These are phyloP conservation scores for Asbolus verrucosus DNA, from an alignment of 1,140 invertebrate genomes.

Conservation along the genomic window DNA sequence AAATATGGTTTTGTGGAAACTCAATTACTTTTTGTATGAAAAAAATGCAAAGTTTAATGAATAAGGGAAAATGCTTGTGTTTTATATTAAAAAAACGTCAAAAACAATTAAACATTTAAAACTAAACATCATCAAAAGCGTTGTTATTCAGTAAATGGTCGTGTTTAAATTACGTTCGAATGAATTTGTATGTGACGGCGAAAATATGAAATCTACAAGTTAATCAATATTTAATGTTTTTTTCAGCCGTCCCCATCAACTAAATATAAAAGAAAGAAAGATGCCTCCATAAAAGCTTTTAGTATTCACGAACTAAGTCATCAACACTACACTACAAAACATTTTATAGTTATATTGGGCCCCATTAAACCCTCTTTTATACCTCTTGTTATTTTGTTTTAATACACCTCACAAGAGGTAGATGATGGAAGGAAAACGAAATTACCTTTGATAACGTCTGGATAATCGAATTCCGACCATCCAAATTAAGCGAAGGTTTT, in stretches of 20 bases:
- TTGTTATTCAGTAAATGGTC: conserved; percentile 1
- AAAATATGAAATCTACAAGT: background rate
- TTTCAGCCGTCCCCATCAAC: background rate
- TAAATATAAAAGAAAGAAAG: conserved; percentile 1
- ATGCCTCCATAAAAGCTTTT: conserved; percentile 11
- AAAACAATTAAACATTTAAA: conserved; percentile 6
- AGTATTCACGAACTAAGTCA: conserved; percentile 23
- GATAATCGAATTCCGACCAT: background rate
- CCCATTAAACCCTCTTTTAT: conserved; percentile 1
- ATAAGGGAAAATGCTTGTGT: too few species aligned
- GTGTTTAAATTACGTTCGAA: background rate
- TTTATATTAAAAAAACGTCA: background rate
- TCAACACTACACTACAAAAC: conserved; percentile 18
- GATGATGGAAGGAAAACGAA: background rate
- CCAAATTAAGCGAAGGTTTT: too few species aligned
- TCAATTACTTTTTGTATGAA: background rate
- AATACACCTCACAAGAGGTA: conserved; percentile 5
- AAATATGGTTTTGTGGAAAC: background rate
- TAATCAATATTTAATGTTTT: conserved; percentile 4
- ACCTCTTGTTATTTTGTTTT: conserved; percentile 19
- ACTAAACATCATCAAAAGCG: background rate
- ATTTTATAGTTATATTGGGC: conserved; percentile 14
- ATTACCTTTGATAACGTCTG: background rate
- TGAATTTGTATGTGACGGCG: too few species aligned
- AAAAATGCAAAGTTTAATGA: background rate